Conservation (phyloP, 2,113 vertebrate genomes). For the Bothrops jararaca region DNA sequence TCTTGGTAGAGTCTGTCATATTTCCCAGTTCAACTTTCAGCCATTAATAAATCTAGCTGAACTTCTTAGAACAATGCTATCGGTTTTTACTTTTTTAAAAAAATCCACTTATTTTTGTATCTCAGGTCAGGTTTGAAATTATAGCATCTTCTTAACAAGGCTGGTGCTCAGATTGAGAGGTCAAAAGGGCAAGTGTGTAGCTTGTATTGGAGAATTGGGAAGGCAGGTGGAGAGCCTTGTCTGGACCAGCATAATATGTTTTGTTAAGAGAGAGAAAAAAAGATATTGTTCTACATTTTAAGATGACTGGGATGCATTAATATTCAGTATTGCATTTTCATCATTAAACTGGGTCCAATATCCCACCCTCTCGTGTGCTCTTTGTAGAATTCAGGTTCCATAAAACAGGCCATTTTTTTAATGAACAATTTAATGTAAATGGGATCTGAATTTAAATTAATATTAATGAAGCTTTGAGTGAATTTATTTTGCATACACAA, state of each 20-base stretch:
- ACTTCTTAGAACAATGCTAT: not conserved
- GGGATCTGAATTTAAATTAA: slow-evolving; percentile 85
- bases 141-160: not conserved
- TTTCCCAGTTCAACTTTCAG: not conserved
- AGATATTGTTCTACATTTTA: slow-evolving; percentile 45
- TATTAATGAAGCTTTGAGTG: slow-evolving; percentile 84
- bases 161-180: slow-evolving; percentile 12
- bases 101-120: fast-evolving
- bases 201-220: not conserved
- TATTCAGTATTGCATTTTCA: slow-evolving; percentile 65
- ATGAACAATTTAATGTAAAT: slow-evolving; percentile 86
- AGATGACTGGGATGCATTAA: slow-evolving; percentile 65
- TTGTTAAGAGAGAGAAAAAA: slow-evolving; percentile 25
- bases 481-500: slow-evolving; percentile 87
- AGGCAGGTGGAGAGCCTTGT: not conserved
- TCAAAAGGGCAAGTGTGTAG: slow-evolving; percentile 31
- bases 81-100: not conserved
- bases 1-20: slow-evolving; percentile 37
- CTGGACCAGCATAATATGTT: slow-evolving; percentile 12
- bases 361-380: slow-evolving; percentile 74
- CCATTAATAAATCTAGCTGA: not conserved
- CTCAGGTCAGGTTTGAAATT: not conserved
- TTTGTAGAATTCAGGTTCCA: slow-evolving; percentile 79
- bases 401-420: slow-evolving; percentile 83
- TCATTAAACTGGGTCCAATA: slow-evolving; percentile 68